Evolutionary conservation across 37 sponge, comb jelly and placozoan genomes (phyloP).

Genomic region (Lycopodina hypogea): DNA sequence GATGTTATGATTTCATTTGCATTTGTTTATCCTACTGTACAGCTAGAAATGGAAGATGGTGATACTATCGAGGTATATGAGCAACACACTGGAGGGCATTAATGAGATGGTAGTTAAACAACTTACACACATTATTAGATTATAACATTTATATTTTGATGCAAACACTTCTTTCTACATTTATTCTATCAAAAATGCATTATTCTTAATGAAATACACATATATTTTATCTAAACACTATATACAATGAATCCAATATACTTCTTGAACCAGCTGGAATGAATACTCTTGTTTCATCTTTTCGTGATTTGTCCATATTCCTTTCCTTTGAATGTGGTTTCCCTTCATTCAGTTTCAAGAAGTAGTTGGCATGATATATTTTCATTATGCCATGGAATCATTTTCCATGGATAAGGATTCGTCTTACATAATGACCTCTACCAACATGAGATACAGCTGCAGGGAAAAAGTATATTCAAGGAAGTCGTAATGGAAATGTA

Average conservation of each 20-base stretch:
- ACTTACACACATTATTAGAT: background rate
- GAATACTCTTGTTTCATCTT: slow-evolving; percentile 48
- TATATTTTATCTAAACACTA: background rate
- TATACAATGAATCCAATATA: slow-evolving; percentile 68
- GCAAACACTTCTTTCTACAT: no score
- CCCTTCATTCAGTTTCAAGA: slow-evolving; percentile 75
- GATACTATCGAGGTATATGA: slow-evolving; percentile 97
- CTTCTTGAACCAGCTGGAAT: slow-evolving; percentile 66
- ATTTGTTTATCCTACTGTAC: slow-evolving; percentile 3
- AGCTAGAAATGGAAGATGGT: slow-evolving; percentile 98
- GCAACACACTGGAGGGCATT: slow-evolving; percentile 92
- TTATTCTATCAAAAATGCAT: background rate
- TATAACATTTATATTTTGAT: background rate
- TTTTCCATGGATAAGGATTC: slow-evolving; percentile 70
- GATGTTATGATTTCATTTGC: background rate
- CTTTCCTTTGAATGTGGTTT: slow-evolving; percentile 74
- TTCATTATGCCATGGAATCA: slow-evolving; percentile 64
- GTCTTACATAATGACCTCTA: slow-evolving; percentile 53
- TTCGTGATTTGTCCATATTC: slow-evolving; percentile 43
- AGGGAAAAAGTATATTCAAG: background rate
- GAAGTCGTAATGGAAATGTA: background rate
- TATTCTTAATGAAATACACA: background rate
- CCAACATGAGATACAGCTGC: slow-evolving; percentile 85
- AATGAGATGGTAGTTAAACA: background rate
- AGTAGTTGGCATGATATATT: slow-evolving; percentile 69